Conservation (phyloP, 2,888 invertebrate genomes). For the Sphinx pinastri region DNA sequence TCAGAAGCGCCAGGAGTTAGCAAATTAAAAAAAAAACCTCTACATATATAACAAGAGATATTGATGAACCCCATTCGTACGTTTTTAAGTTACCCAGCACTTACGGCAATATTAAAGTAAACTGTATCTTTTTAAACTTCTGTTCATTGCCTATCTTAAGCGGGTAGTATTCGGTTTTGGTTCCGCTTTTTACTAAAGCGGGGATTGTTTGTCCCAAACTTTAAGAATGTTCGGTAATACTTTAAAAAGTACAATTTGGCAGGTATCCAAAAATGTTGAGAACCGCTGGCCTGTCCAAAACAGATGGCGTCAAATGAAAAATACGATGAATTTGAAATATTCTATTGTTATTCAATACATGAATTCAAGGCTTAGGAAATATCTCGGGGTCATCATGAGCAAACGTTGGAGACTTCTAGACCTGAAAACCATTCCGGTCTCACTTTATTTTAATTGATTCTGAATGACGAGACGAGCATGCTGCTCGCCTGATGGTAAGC, state of each 20-base stretch:
- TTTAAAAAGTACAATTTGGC: slow-evolving; percentile 16
- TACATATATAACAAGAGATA: too few relatives aligned
- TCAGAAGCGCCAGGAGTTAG: too few relatives aligned
- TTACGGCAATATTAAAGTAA: too few relatives aligned
- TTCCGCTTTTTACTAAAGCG: too few relatives aligned
- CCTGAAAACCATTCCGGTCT: background rate
- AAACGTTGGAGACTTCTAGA: background rate
- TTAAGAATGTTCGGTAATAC: slow-evolving; percentile 6
- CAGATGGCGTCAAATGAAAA: slow-evolving; percentile 19
- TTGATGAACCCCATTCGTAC: too few relatives aligned
- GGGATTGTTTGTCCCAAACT: background rate
- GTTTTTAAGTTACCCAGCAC: too few relatives aligned
- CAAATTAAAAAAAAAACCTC: too few relatives aligned
- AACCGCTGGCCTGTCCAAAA: background rate
- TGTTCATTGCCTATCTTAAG: too few relatives aligned
- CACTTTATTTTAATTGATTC: too few relatives aligned
- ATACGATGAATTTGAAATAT: slow-evolving; percentile 12
- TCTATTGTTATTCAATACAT: background rate
- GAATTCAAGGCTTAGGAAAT: background rate
- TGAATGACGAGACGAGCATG: too few relatives aligned
- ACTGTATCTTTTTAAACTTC: too few relatives aligned
- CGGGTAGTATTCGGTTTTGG: background rate
- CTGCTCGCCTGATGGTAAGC: too few relatives aligned
- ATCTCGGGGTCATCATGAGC: background rate
- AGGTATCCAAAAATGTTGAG: slow-evolving; percentile 6